phyloP scores from a whole-genome alignment of 2,113 vertebrate genomes.

The Lampris incognitus region DNA sequence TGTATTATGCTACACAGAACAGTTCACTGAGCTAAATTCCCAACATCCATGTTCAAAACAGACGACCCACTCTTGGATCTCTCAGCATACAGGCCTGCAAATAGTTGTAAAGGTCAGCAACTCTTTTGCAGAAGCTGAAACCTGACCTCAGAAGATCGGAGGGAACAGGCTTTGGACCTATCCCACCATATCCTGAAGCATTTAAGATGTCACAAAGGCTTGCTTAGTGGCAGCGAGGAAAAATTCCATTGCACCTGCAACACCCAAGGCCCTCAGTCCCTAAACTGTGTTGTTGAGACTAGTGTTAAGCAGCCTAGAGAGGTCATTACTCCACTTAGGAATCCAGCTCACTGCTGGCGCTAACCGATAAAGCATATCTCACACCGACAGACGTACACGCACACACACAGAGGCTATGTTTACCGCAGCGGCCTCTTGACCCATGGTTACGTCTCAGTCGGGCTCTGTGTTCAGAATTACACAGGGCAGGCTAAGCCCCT shows the following conservation, averaged over 20 bases:
- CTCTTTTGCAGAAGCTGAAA: conserved; percentile 57
- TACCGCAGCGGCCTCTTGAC: conserved; percentile 59
- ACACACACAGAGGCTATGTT: conserved; percentile 55
- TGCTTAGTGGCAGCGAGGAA: conserved; percentile 5
- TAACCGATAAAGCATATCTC: conserved; percentile 80
- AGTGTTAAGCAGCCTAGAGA: conserved; percentile 1
- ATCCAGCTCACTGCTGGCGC: conserved; percentile 47
- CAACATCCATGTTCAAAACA: conserved; percentile 27
- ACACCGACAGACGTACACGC: conserved; percentile 20
- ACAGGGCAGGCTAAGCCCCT: conserved; percentile 71
- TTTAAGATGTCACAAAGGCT: conserved; percentile 5
- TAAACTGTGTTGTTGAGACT: background rate
- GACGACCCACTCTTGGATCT: conserved; percentile 21
- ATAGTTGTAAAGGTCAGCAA: conserved; percentile 60
- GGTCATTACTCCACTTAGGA: conserved; percentile 31
- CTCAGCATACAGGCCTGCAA: conserved; percentile 40
- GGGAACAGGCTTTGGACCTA: conserved; percentile 30
- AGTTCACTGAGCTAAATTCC: background rate
- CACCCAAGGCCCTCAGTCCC: background rate
- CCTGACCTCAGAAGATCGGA: conserved; percentile 54
- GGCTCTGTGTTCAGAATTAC: conserved; percentile 56
- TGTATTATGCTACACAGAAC: background rate
- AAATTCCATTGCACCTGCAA: background rate
- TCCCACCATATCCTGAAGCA: conserved; percentile 25
- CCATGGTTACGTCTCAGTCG: conserved; percentile 56